Percentiles rank a stretch among this genome's conserved stretches.
These are phyloP conservation scores for Xestoiulus laeticollis DNA, from an alignment of 2,888 invertebrate species.

Conservation along the genomic window DNA sequence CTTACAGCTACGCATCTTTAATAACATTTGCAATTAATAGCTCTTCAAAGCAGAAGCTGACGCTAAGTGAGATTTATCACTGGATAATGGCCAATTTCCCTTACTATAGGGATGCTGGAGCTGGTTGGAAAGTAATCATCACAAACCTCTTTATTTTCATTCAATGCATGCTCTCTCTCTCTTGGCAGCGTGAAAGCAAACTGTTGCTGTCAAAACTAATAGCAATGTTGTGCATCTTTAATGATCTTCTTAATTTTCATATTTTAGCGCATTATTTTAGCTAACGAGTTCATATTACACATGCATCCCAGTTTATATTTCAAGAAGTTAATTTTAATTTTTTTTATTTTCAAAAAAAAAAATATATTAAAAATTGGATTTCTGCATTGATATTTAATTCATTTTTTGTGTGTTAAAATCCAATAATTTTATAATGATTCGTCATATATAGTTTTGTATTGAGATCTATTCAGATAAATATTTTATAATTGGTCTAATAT, in stretches of 20 bases:
- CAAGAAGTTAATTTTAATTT: not conserved
- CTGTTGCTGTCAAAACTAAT: conserved; percentile 42
- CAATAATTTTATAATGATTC: too few species aligned
- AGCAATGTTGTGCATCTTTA: not conserved
- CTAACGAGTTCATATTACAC: too few species aligned
- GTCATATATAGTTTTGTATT: too few species aligned
- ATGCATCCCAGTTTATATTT: not conserved
- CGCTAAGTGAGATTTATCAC: conserved; percentile 77
- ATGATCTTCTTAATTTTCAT: not conserved
- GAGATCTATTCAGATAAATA: too few species aligned
- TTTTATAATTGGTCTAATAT: too few species aligned
- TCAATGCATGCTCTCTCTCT: conserved; percentile 8
- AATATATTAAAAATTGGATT: too few species aligned
- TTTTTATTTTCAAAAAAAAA: not conserved
- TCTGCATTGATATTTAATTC: too few species aligned
- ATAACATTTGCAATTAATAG: conserved; percentile 75
- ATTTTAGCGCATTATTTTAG: not conserved
- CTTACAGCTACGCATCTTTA: conserved; percentile 76
- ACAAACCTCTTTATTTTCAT: conserved; percentile 1
- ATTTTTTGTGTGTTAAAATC: too few species aligned
- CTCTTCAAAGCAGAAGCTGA: conserved; percentile 76
- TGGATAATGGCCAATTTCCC: conserved; percentile 78
- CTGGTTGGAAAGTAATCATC: conserved; percentile 75
- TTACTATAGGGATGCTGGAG: conserved; percentile 75
- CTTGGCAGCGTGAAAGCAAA: conserved; percentile 39